These are phyloP conservation scores for Apotomis turbidana DNA, from an alignment of 2,888 invertebrate species.

Conservation along the genomic window DNA sequence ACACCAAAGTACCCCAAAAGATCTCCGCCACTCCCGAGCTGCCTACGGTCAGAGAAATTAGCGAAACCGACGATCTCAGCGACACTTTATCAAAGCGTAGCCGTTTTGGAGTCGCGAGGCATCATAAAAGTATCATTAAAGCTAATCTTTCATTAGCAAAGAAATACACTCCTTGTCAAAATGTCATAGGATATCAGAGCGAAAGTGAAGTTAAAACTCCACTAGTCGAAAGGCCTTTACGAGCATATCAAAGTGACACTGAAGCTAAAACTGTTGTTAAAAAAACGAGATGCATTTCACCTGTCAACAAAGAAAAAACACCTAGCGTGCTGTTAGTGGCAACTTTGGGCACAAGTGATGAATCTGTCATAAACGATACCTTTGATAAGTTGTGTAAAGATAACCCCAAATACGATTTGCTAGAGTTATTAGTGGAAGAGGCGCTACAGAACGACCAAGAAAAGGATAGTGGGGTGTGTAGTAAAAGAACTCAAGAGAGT, in stretches of 20 bases:
- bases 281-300: constrained; percentile 46
- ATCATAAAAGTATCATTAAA: neutral
- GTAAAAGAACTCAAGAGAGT: constrained; percentile 49
- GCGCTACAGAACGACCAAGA: constrained; percentile 54
- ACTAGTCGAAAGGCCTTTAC: constrained; percentile 45
- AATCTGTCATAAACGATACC: constrained; percentile 63
- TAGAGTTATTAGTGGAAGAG: constrained; percentile 63
- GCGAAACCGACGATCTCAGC: constrained; percentile 59
- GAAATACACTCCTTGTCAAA: neutral
- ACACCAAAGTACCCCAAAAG: constrained; percentile 56
- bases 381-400: constrained; percentile 55
- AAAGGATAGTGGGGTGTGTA: constrained; percentile 53
- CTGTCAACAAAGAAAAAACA: constrained; percentile 50
- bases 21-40: constrained; percentile 61
- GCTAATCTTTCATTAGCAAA: too few relatives aligned
- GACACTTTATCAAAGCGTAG: constrained; percentile 45
- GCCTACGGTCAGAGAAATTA: constrained; percentile 63
- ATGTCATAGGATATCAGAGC: neutral
- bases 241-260: constrained; percentile 54
- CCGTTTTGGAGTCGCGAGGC: neutral
- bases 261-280: constrained; percentile 45
- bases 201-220: neutral
- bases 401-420: constrained; percentile 57
- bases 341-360: constrained; percentile 59
- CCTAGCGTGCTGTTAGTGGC: constrained; percentile 60